Percentiles rank a stretch among this genome's conserved stretches.
Evolutionary conservation across 2,113 vertebrate species (phyloP).

Genomic region (Morone saxatilis): DNA sequence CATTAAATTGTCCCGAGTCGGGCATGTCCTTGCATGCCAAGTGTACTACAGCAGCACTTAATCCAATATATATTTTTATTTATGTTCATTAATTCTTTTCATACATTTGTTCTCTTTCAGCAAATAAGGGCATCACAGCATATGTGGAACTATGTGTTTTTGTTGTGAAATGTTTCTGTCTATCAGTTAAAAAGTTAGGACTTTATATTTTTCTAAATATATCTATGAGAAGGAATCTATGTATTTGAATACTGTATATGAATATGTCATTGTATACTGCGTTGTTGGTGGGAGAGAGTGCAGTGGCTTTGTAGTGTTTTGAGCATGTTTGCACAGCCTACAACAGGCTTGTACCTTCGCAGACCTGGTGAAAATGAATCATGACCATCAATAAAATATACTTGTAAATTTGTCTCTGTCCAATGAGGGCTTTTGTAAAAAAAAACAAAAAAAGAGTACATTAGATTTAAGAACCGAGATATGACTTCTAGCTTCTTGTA

Average conservation of each 20-base stretch:
- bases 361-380: slow-evolving; percentile 70
- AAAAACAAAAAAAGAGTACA: too few relatives aligned
- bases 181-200: slow-evolving; percentile 74
- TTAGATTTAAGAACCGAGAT: background rate
- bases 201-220: slow-evolving; percentile 87
- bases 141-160: slow-evolving; percentile 61
- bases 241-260: slow-evolving; percentile 77
- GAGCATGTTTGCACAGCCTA: slow-evolving; percentile 82
- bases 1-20: slow-evolving; percentile 19
- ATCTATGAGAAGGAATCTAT: slow-evolving; percentile 67
- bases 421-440: background rate
- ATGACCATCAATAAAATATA: slow-evolving; percentile 76
- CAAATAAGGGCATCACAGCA: slow-evolving; percentile 60
- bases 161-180: slow-evolving; percentile 73
- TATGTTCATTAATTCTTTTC: slow-evolving; percentile 1
- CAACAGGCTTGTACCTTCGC: slow-evolving; percentile 73
- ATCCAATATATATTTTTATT: slow-evolving; percentile 18
- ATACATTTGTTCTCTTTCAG: slow-evolving; percentile 23
- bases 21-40: slow-evolving; percentile 56
- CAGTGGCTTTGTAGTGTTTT: slow-evolving; percentile 78
- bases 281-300: slow-evolving; percentile 67
- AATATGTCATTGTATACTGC: slow-evolving; percentile 72
- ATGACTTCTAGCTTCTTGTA: background rate
- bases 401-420: slow-evolving; percentile 47
- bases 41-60: slow-evolving; percentile 22